Base-by-base conservation (phyloP, 2,888 invertebrate species). In the Prosapia bicincta region DNA sequence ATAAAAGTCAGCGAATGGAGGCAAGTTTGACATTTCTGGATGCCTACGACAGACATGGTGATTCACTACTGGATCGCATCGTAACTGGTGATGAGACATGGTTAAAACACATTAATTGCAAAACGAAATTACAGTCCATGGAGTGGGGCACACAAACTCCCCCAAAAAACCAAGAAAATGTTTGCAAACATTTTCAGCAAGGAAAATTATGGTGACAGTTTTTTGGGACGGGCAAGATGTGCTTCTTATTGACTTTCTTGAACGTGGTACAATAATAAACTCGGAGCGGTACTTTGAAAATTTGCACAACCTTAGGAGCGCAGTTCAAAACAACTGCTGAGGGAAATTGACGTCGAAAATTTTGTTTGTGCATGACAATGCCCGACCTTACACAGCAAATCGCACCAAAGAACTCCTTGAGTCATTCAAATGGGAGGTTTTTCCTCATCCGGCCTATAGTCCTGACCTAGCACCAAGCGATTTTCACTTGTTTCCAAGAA, bases 141-240 rank as follows among this genome's bases (percentile, higher is more conserved):
- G 6, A 25, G 26, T 66, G 71, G 76, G 71, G 24, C 54, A 69
- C 65, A 69, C 74, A 54, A 15, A 20, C 54, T 74, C 70, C 23
- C 69, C 28, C 23, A 54, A 66, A n/a, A 73, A 73, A 73, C 68
- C 69, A 69, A 68, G 26, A 25, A 68, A 68, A 26, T 74, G 25
- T 69, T 69, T 30, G 54, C 74, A 74, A 77, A 74, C 71, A 10
- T 67, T 71, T 54, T 75, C 75, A 13, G 75, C 77, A 23, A 74
- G 74, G 43, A 77, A 74, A 68, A 71, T 77, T 24, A 76, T 76
- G 76, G 73, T 71, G 5, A 76, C 76, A 5, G 74, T 76, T n/a
- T 76, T n/a, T 68, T 74, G 76, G 76, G 76, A 73, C 24, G 66
- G 69, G 30, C 20, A 77, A 71, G 73, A 43, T 65, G 75, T 78